A percentile compares a stretch with the other conserved stretches of the same genome.
phyloP scores from a whole-genome alignment of 2,797 vertebrate species.

The Trachops cirrhosus region DNA sequence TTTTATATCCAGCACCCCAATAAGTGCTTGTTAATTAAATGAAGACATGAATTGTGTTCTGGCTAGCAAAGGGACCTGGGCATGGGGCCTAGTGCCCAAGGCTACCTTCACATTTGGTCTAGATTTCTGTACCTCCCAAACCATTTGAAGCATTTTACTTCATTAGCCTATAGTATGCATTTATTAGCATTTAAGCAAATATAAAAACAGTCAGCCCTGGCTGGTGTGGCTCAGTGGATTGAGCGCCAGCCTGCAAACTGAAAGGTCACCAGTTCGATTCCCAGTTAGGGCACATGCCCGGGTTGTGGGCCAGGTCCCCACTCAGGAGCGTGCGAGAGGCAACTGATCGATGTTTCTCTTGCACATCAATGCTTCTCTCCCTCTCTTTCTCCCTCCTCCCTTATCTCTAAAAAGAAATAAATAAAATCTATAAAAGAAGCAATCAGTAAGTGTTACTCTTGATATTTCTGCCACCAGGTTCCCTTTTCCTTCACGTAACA shows the following conservation, averaged over 20 bases:
- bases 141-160: conserved; percentile 26
- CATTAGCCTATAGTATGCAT: background rate
- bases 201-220: background rate
- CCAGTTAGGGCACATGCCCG: too few species aligned
- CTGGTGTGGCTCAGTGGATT: too few species aligned
- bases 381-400: too few species aligned
- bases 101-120: conserved; percentile 15
- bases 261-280: too few species aligned
- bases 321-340: too few species aligned
- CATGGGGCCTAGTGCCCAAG: background rate
- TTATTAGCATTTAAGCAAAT: conserved; percentile 31
- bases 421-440: too few species aligned
- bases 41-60: conserved; percentile 1
- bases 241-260: too few species aligned
- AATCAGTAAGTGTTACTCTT: background rate
- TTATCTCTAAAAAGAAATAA: too few species aligned
- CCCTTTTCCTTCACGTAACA: background rate
- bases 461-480: conserved; percentile 7
- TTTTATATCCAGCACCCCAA: background rate
- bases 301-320: too few species aligned
- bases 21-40: conserved; percentile 32
- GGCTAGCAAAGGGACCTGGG: background rate
- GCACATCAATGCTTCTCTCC: too few species aligned
- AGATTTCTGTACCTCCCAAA: conserved; percentile 29
- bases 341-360: too few species aligned